Evolutionary conservation across 1,140 invertebrate genomes (phyloP).

Genomic region (Trachelipus rathkii): DNA sequence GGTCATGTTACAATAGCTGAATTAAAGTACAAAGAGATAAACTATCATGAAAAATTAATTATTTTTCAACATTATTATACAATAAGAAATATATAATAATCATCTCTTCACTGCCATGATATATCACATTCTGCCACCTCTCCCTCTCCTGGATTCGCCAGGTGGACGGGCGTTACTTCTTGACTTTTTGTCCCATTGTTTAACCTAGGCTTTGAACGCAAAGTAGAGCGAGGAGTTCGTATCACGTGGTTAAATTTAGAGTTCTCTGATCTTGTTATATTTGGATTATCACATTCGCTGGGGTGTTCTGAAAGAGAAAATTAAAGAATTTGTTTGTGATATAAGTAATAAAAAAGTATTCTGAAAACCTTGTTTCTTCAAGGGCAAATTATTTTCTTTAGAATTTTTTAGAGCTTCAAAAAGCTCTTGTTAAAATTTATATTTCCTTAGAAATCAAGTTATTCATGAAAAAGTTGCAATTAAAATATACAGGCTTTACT

Average conservation of each 20-base stretch:
- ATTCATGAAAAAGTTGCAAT: too few species aligned
- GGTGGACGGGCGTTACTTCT: neutral
- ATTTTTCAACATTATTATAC: too few species aligned
- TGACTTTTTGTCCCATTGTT: neutral
- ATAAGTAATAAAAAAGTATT: neutral
- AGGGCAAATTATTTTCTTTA: neutral
- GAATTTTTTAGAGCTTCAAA: neutral
- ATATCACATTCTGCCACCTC: neutral
- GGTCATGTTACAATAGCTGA: too few species aligned
- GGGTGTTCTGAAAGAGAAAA: neutral
- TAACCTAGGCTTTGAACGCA: neutral
- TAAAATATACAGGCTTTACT: too few species aligned
- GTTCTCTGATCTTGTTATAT: neutral
- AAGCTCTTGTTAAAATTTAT: neutral
- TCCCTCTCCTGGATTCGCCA: neutral
- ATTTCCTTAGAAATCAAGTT: neutral
- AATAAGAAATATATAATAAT: too few species aligned
- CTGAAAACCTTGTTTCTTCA: neutral
- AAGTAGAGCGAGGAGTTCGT: neutral
- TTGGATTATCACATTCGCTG: neutral
- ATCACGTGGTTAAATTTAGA: neutral
- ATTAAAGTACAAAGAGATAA: too few species aligned
- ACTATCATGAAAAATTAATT: too few species aligned
- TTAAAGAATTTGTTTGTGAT: neutral
- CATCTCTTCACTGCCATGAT: neutral